A percentile compares a stretch with the other conserved stretches of the same genome.
Conservation (phyloP, 2,888 invertebrate genomes). For the Deladenus siricidicola region DNA sequence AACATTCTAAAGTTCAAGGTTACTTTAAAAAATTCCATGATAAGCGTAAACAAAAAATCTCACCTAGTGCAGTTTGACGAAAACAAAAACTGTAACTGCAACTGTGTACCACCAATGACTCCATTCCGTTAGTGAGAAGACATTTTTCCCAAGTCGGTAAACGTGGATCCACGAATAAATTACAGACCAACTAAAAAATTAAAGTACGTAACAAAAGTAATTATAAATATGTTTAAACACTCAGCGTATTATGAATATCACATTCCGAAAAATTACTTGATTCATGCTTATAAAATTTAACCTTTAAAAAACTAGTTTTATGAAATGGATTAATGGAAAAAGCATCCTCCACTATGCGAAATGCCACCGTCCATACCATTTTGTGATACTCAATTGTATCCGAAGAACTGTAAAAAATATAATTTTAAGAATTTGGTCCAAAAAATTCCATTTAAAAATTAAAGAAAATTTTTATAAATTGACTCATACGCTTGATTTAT, state of each 20-base stretch:
- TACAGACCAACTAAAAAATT: slow-evolving; percentile 25
- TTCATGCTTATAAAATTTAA: background rate
- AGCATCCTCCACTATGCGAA: slow-evolving; percentile 26
- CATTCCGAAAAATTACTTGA: no score
- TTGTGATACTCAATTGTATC: slow-evolving; percentile 25
- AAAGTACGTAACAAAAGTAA: background rate
- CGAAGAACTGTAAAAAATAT: slow-evolving; percentile 19
- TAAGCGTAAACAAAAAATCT: no score
- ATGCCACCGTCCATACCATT: slow-evolving; percentile 27
- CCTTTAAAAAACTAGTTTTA: slow-evolving; percentile 20
- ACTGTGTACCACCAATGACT: slow-evolving; percentile 32
- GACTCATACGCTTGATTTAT: no score
- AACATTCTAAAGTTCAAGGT: slow-evolving; percentile 24
- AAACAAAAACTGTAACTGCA: slow-evolving; percentile 14
- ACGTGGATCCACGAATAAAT: slow-evolving; percentile 32
- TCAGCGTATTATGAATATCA: no score
- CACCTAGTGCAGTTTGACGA: slow-evolving; percentile 10
- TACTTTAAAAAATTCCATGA: no score
- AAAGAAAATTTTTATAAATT: no score
- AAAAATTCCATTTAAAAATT: no score
- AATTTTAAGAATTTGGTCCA: background rate
- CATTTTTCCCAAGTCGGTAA: slow-evolving; percentile 29
- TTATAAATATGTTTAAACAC: no score
- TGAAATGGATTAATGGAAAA: slow-evolving; percentile 15
- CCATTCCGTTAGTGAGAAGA: slow-evolving; percentile 27